Evolutionary conservation across 2,113 vertebrate species (phyloP), one percentile per base, ranked within the genome.

Genomic region (Thymallus thymallus): DNA sequence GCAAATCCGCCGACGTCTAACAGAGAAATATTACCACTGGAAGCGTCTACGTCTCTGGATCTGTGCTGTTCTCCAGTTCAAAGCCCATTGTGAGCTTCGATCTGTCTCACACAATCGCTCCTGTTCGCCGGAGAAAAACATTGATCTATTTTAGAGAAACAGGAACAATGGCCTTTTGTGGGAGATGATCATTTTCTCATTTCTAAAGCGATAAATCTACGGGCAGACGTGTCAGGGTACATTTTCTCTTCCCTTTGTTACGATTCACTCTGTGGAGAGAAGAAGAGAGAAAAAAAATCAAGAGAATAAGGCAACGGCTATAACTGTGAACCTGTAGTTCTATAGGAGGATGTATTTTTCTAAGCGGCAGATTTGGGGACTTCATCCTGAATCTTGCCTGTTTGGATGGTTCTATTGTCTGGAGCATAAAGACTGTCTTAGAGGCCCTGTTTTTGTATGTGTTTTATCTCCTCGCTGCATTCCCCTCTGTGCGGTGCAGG

Each of bases 101-200:
- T 82, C 69, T 74, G 71, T 71, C 77, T 77, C 64, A 68, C 24
- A 72, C 69, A 75, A 73, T 82, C 66, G 46, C 68, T 56, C 56
- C 72, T 73, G 66, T 80, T 82, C 80, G 62, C 56, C 66, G 67
- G 71, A 65, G 63, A 68, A 80, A 76, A 71, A 24, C 74, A 82
- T 80, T 76, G 78, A 82, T 82, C 75, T 78, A 72, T 76, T 72
- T 60, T 45, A 76, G 73, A 80, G 75, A 82, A 66, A 73, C 67
- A 78, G 70, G 72, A 81, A 82, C 67, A 85, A 85, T 80, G 73
- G 73, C 73, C 75, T 80, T 85, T 85, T 80, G 76, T 72, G 69
- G 67, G 72, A 67, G 64, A 80, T 76, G 24, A 82, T 76, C 71
- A 71, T 82, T 76, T 79, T 51, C 74, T 74, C 64, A 69, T 76